A percentile compares a stretch with the other conserved stretches of the same genome.
These are phyloP conservation scores for Dasysyrphus tricinctus DNA, from an alignment of 2,888 invertebrate species.

Conservation along the genomic window DNA sequence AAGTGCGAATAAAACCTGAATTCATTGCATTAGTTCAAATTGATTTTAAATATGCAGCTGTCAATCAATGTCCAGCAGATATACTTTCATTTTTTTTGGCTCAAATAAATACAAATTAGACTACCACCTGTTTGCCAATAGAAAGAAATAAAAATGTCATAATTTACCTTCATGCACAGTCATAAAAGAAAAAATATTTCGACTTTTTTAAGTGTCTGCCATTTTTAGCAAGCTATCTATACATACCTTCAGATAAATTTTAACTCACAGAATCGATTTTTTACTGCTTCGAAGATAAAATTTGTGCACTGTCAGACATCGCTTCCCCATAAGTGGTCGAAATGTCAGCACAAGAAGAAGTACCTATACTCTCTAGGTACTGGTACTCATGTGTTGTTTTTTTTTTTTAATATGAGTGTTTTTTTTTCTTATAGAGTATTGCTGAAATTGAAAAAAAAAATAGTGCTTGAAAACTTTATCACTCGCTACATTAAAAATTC, in stretches of 20 bases:
- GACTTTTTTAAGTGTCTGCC: background rate
- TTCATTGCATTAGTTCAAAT: background rate
- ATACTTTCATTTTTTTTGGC: background rate
- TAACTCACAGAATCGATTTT: conserved; percentile 4
- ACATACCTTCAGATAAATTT: background rate
- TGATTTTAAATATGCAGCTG: conserved; percentile 7
- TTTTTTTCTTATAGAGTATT: background rate
- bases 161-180: conserved; percentile 5
- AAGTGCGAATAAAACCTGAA: background rate
- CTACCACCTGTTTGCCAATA: background rate
- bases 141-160: background rate
- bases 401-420: background rate
- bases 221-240: background rate
- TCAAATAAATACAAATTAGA: background rate
- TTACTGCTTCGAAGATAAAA: conserved; percentile 7
- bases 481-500: background rate
- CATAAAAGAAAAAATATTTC: background rate
- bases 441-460: background rate
- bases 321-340: background rate
- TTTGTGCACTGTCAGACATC: background rate
- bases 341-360: background rate
- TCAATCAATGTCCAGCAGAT: conserved; percentile 13
- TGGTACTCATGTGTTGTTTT: background rate
- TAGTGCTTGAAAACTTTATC: conserved; percentile 20
- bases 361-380: background rate